These are phyloP conservation scores for Coryphaenoides rupestris DNA, from an alignment of 2,113 vertebrate genomes.

Conservation along the genomic window DNA sequence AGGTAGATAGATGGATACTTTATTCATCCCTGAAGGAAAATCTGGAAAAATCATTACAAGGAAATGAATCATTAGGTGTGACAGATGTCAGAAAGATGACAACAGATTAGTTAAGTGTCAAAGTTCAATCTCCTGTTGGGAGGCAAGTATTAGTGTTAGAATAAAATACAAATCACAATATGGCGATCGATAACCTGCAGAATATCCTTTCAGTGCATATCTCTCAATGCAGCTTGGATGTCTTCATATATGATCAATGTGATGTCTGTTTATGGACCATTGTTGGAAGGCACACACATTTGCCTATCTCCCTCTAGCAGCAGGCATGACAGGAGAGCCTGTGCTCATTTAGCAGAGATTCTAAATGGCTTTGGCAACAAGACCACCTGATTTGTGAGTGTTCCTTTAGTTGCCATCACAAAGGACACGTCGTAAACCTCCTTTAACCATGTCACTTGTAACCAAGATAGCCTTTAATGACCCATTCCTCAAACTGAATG, in stretches of 20 bases:
- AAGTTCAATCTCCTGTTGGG: too few relatives aligned
- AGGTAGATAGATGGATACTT: too few relatives aligned
- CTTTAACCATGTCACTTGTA: constrained; percentile 7
- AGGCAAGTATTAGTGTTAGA: too few relatives aligned
- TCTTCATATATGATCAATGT: background rate
- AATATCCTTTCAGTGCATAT: too few relatives aligned
- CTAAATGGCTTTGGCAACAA: constrained; percentile 29
- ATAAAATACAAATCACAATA: too few relatives aligned
- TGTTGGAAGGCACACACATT: constrained; percentile 9
- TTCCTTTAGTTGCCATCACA: constrained; percentile 38
- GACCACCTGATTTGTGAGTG: constrained; percentile 39
- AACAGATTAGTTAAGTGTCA: too few relatives aligned
- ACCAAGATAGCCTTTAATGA: constrained; percentile 1
- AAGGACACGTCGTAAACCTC: constrained; percentile 15
- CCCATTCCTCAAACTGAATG: constrained; percentile 6
- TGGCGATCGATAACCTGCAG: too few relatives aligned
- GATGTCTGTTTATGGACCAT: constrained; percentile 26
- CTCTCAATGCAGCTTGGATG: background rate
- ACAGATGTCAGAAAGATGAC: too few relatives aligned
- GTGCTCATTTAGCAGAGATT: constrained; percentile 6
- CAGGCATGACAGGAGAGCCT: constrained; percentile 29
- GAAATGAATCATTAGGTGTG: too few relatives aligned
- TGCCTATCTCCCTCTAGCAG: constrained; percentile 48
- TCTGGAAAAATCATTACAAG: too few relatives aligned
- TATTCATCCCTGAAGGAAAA: too few relatives aligned